These are phyloP conservation scores for Drosophila grimshawi DNA, from an alignment of 1,140 invertebrate species.

Conservation along the genomic window DNA sequence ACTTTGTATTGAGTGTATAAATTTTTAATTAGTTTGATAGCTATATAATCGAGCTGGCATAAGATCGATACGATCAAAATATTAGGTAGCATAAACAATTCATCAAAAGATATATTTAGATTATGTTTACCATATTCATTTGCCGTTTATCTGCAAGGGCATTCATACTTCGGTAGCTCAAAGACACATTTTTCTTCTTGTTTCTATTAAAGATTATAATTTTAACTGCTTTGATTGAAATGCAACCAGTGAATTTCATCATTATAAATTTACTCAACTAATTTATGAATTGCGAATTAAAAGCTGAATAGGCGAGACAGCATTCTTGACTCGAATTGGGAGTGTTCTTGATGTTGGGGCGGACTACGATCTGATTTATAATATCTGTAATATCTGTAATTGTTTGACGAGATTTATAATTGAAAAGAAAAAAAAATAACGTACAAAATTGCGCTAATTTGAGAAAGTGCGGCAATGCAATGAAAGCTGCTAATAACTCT, in stretches of 20 bases:
- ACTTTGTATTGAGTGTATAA: no score
- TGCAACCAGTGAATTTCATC: conserved; percentile 67
- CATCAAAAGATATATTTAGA: no score
- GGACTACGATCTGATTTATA: conserved; percentile 4
- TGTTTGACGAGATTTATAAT: no score
- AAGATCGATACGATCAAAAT: no score
- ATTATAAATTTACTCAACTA: conserved; percentile 57
- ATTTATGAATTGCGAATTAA: conserved; percentile 56
- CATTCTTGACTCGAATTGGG: conserved; percentile 50
- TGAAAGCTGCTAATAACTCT: neutral
- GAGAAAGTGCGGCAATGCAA: neutral
- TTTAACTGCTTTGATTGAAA: conserved; percentile 55
- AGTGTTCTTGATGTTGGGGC: neutral
- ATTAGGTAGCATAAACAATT: no score
- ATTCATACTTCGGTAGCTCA: conserved; percentile 3
- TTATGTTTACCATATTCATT: no score
- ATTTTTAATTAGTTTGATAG: no score
- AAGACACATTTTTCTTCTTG: neutral
- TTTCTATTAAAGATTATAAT: conserved; percentile 5
- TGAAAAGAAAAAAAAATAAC: neutral
- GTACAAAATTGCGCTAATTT: neutral
- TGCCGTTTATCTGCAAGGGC: neutral
- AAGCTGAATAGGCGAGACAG: conserved; percentile 43
- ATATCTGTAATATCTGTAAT: no score
- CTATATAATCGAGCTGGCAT: no score